These are phyloP conservation scores for Varanus salvator DNA, from an alignment of 2,113 vertebrate genomes.

Conservation along the genomic window DNA sequence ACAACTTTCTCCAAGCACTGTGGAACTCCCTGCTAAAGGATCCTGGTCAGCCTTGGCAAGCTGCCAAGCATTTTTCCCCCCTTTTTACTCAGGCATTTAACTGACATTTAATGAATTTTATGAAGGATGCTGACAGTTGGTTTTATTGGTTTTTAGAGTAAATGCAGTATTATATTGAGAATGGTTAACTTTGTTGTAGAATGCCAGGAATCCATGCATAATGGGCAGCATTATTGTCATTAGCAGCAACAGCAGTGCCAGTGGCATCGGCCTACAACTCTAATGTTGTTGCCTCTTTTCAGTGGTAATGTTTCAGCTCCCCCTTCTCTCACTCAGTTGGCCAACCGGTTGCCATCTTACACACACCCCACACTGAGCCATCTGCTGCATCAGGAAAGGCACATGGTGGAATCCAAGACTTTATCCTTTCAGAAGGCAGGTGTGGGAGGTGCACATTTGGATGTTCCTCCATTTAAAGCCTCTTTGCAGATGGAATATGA, in stretches of 20 bases:
- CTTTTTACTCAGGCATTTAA: constrained; percentile 15
- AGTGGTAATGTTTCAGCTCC: background rate
- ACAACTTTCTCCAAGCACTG: background rate
- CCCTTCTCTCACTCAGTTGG: background rate
- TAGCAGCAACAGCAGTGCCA: background rate
- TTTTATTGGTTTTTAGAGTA: constrained; percentile 15
- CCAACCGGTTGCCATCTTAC: background rate
- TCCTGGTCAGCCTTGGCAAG: no score
- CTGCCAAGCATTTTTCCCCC: background rate
- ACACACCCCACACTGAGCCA: background rate
- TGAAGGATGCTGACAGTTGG: background rate
- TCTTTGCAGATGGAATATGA: background rate
- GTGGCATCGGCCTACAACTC: background rate
- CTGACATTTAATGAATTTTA: constrained; percentile 8
- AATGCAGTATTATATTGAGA: background rate
- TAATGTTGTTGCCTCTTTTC: background rate
- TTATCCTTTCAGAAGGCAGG: background rate
- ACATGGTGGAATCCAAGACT: background rate
- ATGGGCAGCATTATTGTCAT: background rate
- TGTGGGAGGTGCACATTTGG: background rate
- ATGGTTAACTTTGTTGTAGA: constrained; percentile 2
- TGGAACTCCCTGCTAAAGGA: background rate
- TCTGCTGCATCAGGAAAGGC: background rate
- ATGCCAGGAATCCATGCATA: constrained; percentile 7
- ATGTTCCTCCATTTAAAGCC: background rate